phyloP scores from a whole-genome alignment of 2,113 vertebrate species.

The Bubalus kerabau region DNA sequence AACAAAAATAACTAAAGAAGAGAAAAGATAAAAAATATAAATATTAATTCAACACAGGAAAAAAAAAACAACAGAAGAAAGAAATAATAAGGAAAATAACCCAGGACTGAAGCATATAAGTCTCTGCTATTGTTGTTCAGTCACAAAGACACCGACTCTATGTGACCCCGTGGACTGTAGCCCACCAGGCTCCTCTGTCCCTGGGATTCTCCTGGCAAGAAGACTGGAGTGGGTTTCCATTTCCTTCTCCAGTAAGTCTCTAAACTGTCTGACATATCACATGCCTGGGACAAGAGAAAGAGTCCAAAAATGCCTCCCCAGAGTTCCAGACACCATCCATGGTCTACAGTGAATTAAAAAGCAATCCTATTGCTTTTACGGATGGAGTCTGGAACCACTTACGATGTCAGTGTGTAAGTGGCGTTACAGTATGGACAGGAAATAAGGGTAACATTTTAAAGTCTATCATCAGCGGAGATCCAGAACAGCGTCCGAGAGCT shows the following conservation, averaged over 20 bases:
- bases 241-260: background rate
- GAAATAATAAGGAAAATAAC: background rate
- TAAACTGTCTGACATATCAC: accelerated
- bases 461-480: background rate
- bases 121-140: background rate
- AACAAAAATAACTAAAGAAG: background rate
- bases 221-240: background rate
- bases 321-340: background rate
- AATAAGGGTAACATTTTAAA: background rate
- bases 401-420: background rate
- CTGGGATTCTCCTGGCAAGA: background rate
- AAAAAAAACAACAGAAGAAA: background rate
- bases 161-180: accelerated
- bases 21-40: background rate
- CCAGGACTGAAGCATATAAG: background rate
- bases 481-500: background rate
- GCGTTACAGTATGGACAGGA: background rate
- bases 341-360: background rate
- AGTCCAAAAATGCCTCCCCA: background rate
- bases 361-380: background rate
- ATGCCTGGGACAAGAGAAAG: too few species aligned
- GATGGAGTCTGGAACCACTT: background rate
- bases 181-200: background rate
- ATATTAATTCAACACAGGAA: background rate
- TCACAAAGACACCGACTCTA: background rate